These are phyloP conservation scores for Psilanteris sp. DNA, from an alignment of 1,140 invertebrate genomes.

Conservation along the genomic window DNA sequence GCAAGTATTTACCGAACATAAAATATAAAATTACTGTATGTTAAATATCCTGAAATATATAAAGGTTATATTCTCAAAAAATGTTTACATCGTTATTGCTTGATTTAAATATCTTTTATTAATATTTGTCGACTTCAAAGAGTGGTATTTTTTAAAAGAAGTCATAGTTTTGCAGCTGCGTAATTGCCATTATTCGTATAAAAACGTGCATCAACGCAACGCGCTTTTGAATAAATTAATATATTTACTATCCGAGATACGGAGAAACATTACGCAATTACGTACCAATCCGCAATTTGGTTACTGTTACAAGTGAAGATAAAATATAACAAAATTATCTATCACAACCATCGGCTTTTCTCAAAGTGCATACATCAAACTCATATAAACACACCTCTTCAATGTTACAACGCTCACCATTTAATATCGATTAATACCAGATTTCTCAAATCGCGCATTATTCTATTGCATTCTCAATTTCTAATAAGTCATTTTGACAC, in stretches of 20 bases:
- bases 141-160: too few species aligned
- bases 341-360: constrained; percentile 18
- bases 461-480: constrained; percentile 9
- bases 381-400: constrained; percentile 27
- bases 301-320: constrained; percentile 28
- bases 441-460: constrained; percentile 17
- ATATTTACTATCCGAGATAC: too few species aligned
- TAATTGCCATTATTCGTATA: too few species aligned
- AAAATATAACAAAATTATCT: constrained; percentile 26
- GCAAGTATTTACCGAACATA: constrained; percentile 48
- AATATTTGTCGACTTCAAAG: too few species aligned
- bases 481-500: constrained; percentile 19
- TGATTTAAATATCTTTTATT: too few species aligned
- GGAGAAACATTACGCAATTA: too few species aligned
- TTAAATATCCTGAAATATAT: constrained; percentile 12
- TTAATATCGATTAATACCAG: constrained; percentile 10
- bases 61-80: too few species aligned
- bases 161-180: too few species aligned
- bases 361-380: constrained; percentile 15
- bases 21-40: constrained; percentile 39
- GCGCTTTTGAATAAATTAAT: too few species aligned
- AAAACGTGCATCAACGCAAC: too few species aligned
- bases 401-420: constrained; percentile 5
- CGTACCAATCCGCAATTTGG: constrained; percentile 4
- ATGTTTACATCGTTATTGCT: too few species aligned